These are phyloP conservation scores for Naja naja DNA, from an alignment of 2,113 vertebrate species.

Conservation along the genomic window DNA sequence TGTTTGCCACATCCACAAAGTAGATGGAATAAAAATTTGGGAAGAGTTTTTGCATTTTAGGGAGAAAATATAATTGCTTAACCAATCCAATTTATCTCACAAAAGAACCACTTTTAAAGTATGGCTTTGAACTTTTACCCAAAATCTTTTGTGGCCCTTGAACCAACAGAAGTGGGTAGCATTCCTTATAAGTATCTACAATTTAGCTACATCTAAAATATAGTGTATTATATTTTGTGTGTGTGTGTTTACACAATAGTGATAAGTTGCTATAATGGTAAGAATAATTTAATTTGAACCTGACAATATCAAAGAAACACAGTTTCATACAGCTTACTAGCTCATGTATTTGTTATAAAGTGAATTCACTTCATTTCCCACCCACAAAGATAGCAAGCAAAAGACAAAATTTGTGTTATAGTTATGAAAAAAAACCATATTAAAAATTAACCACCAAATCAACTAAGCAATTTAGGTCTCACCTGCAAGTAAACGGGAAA, in stretches of 20 bases:
- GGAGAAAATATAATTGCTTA: not conserved
- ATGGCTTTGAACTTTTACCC: not conserved
- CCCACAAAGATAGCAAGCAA: not conserved
- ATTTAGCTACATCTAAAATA: not conserved
- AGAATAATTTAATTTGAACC: not conserved
- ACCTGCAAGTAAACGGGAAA: slow-evolving; percentile 96
- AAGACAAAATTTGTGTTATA: not conserved
- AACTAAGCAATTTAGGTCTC: slow-evolving; percentile 38
- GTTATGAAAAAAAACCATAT: not conserved
- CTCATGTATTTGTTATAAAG: not conserved
- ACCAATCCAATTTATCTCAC: not conserved
- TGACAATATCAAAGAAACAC: not conserved
- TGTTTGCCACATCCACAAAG: not conserved
- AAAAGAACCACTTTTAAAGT: not conserved
- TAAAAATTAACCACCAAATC: not conserved
- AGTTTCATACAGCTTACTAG: not conserved
- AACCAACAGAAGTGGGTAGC: not conserved
- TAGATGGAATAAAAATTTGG: not conserved
- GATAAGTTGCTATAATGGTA: not conserved
- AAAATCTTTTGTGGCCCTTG: not conserved
- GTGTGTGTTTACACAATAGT: no score
- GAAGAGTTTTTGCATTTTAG: not conserved
- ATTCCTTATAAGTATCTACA: not conserved
- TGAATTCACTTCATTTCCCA: not conserved
- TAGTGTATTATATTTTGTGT: not conserved